phyloP scores from a whole-genome alignment of 2,888 invertebrate species.

The Atethmia centrago region DNA sequence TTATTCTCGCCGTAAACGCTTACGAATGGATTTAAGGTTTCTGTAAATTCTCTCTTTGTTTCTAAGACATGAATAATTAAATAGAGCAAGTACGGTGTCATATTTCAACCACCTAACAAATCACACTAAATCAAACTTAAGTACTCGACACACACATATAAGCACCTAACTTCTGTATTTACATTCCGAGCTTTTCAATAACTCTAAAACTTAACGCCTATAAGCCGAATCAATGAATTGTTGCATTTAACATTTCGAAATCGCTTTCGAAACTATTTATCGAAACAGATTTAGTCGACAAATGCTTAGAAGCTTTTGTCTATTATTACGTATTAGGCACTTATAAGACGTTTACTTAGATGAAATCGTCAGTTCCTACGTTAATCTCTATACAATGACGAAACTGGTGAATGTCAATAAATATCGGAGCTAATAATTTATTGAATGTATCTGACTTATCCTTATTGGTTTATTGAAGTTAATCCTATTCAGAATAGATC shows the following conservation, averaged over 20 bases:
- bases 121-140: conserved; percentile 42
- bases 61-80: conserved; percentile 31
- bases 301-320: conserved; percentile 55
- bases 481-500: conserved; percentile 60
- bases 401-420: conserved; percentile 59
- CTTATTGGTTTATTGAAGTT: conserved; percentile 66
- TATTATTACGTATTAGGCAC: conserved; percentile 42
- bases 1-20: neutral
- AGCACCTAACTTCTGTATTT: conserved; percentile 29
- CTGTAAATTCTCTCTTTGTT: conserved; percentile 26
- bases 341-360: conserved; percentile 56
- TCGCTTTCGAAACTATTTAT: conserved; percentile 63
- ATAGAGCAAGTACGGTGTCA: conserved; percentile 7
- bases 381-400: conserved; percentile 52
- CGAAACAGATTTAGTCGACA: conserved; percentile 60
- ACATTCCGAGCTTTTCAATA: conserved; percentile 42
- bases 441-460: conserved; percentile 63
- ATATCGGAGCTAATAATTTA: conserved; percentile 57
- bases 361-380: conserved; percentile 58
- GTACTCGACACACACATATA: conserved; percentile 26
- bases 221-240: conserved; percentile 65
- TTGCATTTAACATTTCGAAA: conserved; percentile 61
- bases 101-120: conserved; percentile 46
- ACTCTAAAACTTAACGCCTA: conserved; percentile 47
- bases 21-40: neutral